Percentiles rank a stretch among this genome's conserved stretches.
Conservation (phyloP, 2,797 vertebrate genomes). For the Smutsia temminckii region DNA sequence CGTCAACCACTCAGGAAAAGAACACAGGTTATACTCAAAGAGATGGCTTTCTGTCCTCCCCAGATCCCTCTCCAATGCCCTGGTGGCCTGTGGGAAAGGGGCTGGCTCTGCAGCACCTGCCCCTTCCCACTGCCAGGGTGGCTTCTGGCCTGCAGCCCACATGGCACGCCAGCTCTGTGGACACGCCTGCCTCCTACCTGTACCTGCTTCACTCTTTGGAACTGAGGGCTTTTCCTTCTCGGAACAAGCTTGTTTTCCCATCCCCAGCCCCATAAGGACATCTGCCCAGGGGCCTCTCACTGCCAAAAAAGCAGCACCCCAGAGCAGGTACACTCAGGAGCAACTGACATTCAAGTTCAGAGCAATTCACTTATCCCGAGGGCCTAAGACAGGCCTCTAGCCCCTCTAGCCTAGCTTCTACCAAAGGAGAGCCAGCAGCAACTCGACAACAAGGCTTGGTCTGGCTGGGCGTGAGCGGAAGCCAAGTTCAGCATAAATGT, state of each 20-base stretch:
- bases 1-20: background rate
- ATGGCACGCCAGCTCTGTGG: accelerated
- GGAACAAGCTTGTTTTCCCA: background rate
- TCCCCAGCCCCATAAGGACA: background rate
- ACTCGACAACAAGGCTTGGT: background rate
- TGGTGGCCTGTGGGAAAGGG: background rate
- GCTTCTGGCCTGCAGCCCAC: too few species aligned
- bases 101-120: background rate
- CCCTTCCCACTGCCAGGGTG: background rate
- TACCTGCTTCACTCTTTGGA: background rate
- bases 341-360: background rate
- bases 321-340: background rate
- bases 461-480: background rate
- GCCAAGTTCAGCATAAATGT: background rate
- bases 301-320: background rate
- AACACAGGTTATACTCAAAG: accelerated
- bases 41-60: background rate
- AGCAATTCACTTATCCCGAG: background rate
- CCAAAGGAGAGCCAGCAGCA: background rate
- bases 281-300: background rate
- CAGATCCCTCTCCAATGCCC: background rate
- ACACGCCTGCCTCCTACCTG: background rate
- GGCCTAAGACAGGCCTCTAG: background rate
- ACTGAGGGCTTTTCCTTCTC: background rate
- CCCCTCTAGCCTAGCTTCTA: background rate